Percentiles rank a stretch among this genome's conserved stretches.
Conservation (phyloP, 2,113 vertebrate species). For the Gobio gobio region DNA sequence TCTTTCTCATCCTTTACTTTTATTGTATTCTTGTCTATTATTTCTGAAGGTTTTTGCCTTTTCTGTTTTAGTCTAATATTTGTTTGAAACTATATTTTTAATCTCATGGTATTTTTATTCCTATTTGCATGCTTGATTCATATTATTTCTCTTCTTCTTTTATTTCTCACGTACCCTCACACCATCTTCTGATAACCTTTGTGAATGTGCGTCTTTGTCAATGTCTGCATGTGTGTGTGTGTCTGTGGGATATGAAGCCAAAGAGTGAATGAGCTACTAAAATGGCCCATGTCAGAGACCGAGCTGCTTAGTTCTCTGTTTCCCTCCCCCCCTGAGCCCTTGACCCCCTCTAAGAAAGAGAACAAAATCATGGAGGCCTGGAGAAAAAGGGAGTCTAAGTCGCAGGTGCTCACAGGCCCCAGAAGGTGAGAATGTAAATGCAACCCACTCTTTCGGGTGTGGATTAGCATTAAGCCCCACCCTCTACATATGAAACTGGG, state of each 20-base stretch:
- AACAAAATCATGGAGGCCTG: slow-evolving; percentile 89
- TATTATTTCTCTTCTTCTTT: slow-evolving; percentile 29
- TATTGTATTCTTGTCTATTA: background rate
- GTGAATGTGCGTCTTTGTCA: slow-evolving; percentile 7
- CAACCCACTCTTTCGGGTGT: slow-evolving; percentile 13
- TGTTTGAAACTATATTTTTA: background rate
- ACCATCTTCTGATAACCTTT: slow-evolving; percentile 24
- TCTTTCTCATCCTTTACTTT: too few species aligned
- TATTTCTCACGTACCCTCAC: slow-evolving; percentile 32
- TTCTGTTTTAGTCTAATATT: background rate
- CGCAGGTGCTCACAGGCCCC: slow-evolving; percentile 77
- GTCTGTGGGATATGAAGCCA: slow-evolving; percentile 73
- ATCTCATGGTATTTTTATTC: background rate
- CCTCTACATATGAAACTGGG: slow-evolving; percentile 8
- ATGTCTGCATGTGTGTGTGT: slow-evolving; percentile 1
- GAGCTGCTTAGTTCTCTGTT: slow-evolving; percentile 77
- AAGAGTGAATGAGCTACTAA: slow-evolving; percentile 81
- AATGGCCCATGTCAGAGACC: slow-evolving; percentile 81
- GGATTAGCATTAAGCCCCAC: background rate
- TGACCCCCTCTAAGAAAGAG: slow-evolving; percentile 82
- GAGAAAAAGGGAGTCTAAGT: slow-evolving; percentile 90
- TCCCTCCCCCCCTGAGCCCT: slow-evolving; percentile 74
- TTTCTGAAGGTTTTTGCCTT: background rate
- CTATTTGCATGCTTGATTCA: slow-evolving; percentile 25
- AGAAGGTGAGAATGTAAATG: slow-evolving; percentile 84